These are phyloP conservation scores for Cynaeus angustus DNA, from an alignment of 2,888 invertebrate species.

Conservation along the genomic window DNA sequence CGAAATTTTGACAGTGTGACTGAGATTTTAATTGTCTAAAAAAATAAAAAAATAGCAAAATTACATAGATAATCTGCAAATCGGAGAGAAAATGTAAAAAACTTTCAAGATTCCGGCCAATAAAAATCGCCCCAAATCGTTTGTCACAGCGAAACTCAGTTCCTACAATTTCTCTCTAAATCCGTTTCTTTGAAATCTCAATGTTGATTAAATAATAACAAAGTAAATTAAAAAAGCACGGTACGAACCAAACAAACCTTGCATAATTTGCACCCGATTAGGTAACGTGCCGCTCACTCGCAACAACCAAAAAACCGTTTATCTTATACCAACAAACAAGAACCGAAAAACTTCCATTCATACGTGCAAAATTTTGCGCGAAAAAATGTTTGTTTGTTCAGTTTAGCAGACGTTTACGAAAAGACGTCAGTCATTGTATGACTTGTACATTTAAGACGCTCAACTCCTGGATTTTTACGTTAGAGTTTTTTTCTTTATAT, in stretches of 20 bases:
- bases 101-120: too few relatives aligned
- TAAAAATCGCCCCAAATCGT: too few relatives aligned
- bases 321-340: constrained; percentile 1
- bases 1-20: too few relatives aligned
- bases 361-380: constrained; percentile 5
- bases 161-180: too few relatives aligned
- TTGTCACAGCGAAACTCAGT: too few relatives aligned
- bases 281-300: constrained; percentile 6
- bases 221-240: constrained; percentile 2
- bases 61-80: too few relatives aligned
- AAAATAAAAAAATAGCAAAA: too few relatives aligned
- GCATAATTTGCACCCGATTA: constrained; percentile 4
- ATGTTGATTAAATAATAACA: constrained; percentile 6
- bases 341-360: constrained; percentile 8
- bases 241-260: constrained; percentile 2
- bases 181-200: neutral
- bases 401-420: constrained; percentile 3
- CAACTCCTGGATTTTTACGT: neutral
- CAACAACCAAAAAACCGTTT: constrained; percentile 8
- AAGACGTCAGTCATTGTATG: constrained; percentile 17
- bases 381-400: constrained; percentile 6
- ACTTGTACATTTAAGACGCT: constrained; percentile 6
- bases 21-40: too few relatives aligned
- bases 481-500: constrained; percentile 5
- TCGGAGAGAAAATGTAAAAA: too few relatives aligned